phyloP scores from a whole-genome alignment of 2,797 vertebrate species.

The Sebastolobus alascanus region DNA sequence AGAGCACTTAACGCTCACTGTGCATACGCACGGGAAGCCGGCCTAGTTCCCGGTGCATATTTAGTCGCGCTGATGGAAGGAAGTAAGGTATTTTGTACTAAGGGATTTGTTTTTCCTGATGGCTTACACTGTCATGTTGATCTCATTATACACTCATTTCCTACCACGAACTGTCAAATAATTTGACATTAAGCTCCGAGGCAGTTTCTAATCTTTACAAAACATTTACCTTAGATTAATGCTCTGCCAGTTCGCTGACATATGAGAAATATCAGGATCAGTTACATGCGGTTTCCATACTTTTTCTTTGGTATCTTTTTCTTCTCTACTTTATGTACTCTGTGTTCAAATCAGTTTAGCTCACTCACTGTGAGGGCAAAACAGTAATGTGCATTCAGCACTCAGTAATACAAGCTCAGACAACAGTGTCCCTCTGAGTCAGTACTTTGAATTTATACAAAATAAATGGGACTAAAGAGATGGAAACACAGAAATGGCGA shows the following conservation, averaged over 20 bases:
- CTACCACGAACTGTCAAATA: constrained; percentile 70
- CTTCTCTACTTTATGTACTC: neutral
- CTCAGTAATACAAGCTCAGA: neutral
- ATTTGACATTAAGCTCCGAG: constrained; percentile 66
- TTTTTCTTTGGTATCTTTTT: neutral
- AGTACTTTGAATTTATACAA: constrained; percentile 6
- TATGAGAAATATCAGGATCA: constrained; percentile 51
- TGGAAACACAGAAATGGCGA: neutral
- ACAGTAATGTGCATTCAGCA: neutral
- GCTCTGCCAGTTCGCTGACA: constrained; percentile 55
- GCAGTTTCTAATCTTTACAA: constrained; percentile 68
- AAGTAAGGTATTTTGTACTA: constrained; percentile 66
- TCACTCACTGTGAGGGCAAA: constrained; percentile 5
- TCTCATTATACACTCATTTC: constrained; percentile 79
- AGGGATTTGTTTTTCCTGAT: constrained; percentile 72
- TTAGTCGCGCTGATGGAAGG: constrained; percentile 62
- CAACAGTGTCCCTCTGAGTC: neutral
- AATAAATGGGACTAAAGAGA: neutral
- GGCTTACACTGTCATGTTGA: constrained; percentile 75
- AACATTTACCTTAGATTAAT: constrained; percentile 74
- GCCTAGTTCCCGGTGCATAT: constrained; percentile 37
- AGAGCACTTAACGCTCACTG: constrained; percentile 77
- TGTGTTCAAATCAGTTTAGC: neutral
- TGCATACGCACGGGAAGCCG: constrained; percentile 45
- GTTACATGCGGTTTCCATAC: constrained; percentile 19